Percentiles rank a stretch among this genome's conserved stretches.
phyloP scores from a whole-genome alignment of 2,888 invertebrate species.

The Conomelus anceps region DNA sequence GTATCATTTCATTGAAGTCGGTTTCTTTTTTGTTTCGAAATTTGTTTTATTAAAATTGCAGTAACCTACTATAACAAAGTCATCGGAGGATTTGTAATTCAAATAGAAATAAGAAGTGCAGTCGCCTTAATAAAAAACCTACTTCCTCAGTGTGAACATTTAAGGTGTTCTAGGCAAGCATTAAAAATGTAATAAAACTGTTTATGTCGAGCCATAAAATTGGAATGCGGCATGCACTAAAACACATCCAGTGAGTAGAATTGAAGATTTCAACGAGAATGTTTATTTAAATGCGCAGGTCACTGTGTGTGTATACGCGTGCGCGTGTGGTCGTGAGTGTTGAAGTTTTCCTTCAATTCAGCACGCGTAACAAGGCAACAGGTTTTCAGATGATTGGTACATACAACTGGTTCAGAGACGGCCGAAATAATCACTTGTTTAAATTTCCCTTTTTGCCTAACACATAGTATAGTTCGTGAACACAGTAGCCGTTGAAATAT shows the following conservation, averaged over 20 bases:
- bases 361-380: not conserved
- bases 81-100: not conserved
- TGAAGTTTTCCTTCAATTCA: not conserved
- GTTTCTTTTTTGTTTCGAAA: too few relatives aligned
- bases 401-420: not conserved
- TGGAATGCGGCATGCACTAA: not conserved
- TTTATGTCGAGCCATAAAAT: not conserved
- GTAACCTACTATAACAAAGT: too few relatives aligned
- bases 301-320: not conserved
- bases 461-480: not conserved
- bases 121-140: not conserved
- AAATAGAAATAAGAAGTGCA: not conserved
- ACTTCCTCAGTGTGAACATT: not conserved
- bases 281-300: not conserved
- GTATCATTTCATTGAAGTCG: too few relatives aligned
- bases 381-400: not conserved
- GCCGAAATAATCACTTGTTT: not conserved
- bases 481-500: not conserved
- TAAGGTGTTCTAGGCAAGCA: not conserved
- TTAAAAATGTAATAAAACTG: not conserved
- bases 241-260: not conserved
- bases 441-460: not conserved
- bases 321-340: not conserved
- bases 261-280: not conserved
- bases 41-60: too few relatives aligned